These are phyloP conservation scores for Parus major DNA, from an alignment of 2,113 vertebrate genomes.

Conservation along the genomic window DNA sequence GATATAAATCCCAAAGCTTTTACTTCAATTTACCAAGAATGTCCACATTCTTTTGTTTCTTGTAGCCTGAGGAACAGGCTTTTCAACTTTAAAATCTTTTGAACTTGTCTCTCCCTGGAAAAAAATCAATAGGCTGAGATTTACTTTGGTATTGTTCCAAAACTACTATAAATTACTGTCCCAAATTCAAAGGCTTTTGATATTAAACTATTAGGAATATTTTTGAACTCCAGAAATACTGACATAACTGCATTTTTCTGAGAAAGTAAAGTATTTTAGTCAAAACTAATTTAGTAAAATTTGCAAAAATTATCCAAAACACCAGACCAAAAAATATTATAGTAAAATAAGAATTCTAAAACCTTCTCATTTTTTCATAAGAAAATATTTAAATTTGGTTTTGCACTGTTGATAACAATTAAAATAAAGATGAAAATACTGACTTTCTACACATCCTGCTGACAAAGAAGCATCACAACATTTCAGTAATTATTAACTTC, in stretches of 20 bases:
- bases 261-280: not conserved
- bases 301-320: not conserved
- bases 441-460: not conserved
- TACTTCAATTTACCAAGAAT: not conserved
- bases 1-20: not conserved
- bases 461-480: not conserved
- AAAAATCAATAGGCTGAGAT: not conserved
- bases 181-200: not conserved
- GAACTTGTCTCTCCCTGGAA: not conserved
- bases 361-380: not conserved
- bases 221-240: not conserved
- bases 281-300: not conserved
- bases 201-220: not conserved
- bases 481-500: not conserved
- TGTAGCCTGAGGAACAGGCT: not conserved
- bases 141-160: not conserved
- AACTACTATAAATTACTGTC: not conserved
- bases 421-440: not conserved
- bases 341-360: not conserved
- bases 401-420: not conserved
- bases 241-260: not conserved
- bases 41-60: not conserved
- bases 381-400: not conserved
- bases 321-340: not conserved
- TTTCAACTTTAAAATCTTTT: not conserved